Evolutionary conservation across 2,888 invertebrate species (phyloP).

Genomic region (Prosapia bicincta): DNA sequence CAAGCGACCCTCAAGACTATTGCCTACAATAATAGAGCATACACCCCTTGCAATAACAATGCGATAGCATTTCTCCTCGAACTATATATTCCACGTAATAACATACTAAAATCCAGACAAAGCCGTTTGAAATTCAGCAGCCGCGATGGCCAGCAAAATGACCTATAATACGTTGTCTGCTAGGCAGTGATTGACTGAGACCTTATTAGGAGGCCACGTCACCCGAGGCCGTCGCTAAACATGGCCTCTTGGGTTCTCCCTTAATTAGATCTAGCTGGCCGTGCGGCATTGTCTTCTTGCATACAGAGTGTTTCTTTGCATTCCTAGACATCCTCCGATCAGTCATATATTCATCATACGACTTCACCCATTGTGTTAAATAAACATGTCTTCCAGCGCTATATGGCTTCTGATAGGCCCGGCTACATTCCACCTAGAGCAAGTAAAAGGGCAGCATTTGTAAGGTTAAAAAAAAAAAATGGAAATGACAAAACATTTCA

Average conservation of each 20-base stretch:
- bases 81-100: constrained; percentile 2
- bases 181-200: not conserved
- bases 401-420: too few relatives aligned
- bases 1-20: too few relatives aligned
- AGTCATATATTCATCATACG: not conserved
- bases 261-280: not conserved
- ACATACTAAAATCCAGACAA: not conserved
- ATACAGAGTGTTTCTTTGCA: not conserved
- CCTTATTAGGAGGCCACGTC: not conserved
- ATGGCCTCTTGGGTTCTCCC: not conserved
- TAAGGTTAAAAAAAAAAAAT: too few relatives aligned
- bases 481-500: too few relatives aligned
- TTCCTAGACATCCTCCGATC: not conserved
- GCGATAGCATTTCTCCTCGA: not conserved
- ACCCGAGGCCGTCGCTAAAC: not conserved
- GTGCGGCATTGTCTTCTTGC: not conserved
- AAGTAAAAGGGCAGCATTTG: too few relatives aligned
- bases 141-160: not conserved
- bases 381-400: too few relatives aligned
- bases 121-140: not conserved
- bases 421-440: too few relatives aligned
- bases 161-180: not conserved
- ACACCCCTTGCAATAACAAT: not conserved
- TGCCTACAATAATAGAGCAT: too few relatives aligned
- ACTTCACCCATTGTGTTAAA: too few relatives aligned